Evolutionary conservation across 2,888 invertebrate species (phyloP), one percentile per base, ranked within the genome.

Genomic region (Mellilla xanthometata): DNA sequence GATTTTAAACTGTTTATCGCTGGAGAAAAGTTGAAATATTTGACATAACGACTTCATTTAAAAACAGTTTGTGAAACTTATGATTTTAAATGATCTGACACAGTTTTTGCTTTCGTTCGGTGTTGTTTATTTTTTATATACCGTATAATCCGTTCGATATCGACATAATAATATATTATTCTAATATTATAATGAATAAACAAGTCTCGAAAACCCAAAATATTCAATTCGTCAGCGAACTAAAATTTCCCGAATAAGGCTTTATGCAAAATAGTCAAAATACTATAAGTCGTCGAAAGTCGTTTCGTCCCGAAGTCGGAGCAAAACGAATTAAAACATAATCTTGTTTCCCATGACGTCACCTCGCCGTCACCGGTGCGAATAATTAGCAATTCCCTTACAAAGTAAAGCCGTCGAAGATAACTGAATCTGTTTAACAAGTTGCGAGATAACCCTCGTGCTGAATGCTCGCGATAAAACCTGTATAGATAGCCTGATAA

Each of bases 361-460:
- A 65, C 62, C 62, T 53, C 54, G 45, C 41, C 35, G 43, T 56
- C 65, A 66, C 69, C 75, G 73, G 75, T 79, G 77, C 70, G 68
- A 75, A 72, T 83, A 80, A 84, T 84, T 84, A 81, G 73, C 70
- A 67, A 65, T 68, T 69, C 76, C 75, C 76, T 73, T 64, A 56
- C 46, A 47, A 62, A 54, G 60, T 60, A 56, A 55, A 60, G 53
- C 56, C 54, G 58, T 58, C 62, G 59, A 66, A 69, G 76, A 76
- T 82, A 81, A 81, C 76, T 62, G 68, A 81, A 82, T 81, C 72
- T 47, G 41, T 68, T 71, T 78, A 77, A 81, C 73, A 76, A 83
- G 75, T 79, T 81, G 45, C 22, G 42, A 34, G 50, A 56, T 54
- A 54, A 55, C 47, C 53, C 49, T 39, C 38, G 45, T 46, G 47